Base-by-base conservation (phyloP, 2,113 vertebrate species). In the Onychostoma macrolepis region DNA sequence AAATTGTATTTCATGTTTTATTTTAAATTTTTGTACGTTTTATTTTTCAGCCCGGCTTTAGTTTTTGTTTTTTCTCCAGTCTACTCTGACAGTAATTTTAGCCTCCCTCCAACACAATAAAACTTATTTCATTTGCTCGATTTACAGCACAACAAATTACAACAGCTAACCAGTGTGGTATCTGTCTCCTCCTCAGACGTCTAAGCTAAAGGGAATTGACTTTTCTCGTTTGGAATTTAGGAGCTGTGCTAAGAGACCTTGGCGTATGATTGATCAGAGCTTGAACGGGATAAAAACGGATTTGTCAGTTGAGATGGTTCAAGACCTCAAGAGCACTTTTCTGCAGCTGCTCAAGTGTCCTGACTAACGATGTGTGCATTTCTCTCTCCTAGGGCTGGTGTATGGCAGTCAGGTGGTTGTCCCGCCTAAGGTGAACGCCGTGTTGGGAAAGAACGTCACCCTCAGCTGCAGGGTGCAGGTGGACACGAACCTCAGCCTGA, bases 371-470 rank as follows among this genome's bases (percentile, higher is more conserved):
- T 77, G 6, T 17, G 24, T 74, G 45, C 10, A 33, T 86, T 43
- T 86, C 33, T 76, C 12, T 80, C 36, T 72, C 36, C 43, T 10
- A 99, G 98, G 97, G 94, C 2, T 84, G 48, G 94, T 95, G 90
- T 95, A 96, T 94, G 92, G 95, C 94, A 97, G 96, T 94, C 96
- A 97, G 91, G 92, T 98, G 91, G 74, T 96, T 65, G 97, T 98
- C 90, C 96, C 98, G 89, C 94, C 96, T 89, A 95, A 96, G 80
- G 96, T 98, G 87, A 97, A 93, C 45, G 98, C 97, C 67, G 96
- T 99, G 56, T 95, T 97, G 95, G 98, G 98, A 86, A 99, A 98
- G 94, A 98, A 99, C 87, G 95, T 97, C 91, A 96, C 97, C 1
- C 91, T 99, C 89, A 96, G 96, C 92, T 99, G 98, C 92, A 90